Evolutionary conservation across 2,797 vertebrate species (phyloP).

Genomic region (Neosilurus mollespiculum): DNA sequence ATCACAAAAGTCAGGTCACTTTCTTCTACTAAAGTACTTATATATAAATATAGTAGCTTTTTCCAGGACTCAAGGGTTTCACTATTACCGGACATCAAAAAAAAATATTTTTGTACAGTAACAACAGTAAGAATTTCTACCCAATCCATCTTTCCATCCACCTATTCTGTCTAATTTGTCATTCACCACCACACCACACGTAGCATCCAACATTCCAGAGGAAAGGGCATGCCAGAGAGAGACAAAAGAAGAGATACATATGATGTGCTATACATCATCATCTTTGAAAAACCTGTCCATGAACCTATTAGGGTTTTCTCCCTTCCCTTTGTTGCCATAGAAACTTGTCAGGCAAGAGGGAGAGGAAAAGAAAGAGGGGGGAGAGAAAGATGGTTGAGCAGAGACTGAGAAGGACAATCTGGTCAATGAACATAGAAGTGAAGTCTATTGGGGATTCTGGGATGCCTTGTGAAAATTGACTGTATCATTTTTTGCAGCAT

Average conservation of each 20-base stretch:
- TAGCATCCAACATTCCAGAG: not conserved
- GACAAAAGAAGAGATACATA: constrained; percentile 19
- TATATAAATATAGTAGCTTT: not conserved
- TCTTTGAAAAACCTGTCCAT: constrained; percentile 62
- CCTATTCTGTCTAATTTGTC: not conserved
- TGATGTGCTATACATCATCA: constrained; percentile 50
- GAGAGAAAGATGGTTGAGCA: constrained; percentile 57
- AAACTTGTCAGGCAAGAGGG: constrained; percentile 73
- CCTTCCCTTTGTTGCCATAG: constrained; percentile 78
- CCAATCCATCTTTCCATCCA: not conserved
- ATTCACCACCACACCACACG: constrained; percentile 2
- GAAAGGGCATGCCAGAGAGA: not conserved
- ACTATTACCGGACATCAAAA: not conserved
- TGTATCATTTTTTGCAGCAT: constrained; percentile 49
- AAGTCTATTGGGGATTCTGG: constrained; percentile 65
- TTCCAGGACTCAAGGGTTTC: not conserved
- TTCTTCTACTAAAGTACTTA: not conserved
- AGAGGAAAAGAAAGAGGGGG: constrained; percentile 31
- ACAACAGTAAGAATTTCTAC: not conserved
- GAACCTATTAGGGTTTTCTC: constrained; percentile 62
- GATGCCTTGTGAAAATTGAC: constrained; percentile 57
- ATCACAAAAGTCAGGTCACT: not conserved
- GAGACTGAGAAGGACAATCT: constrained; percentile 65
- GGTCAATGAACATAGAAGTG: constrained; percentile 61
- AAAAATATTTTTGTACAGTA: not conserved